Percentiles rank a stretch among this genome's conserved stretches.
These are phyloP conservation scores for Drosophila affinis DNA, from an alignment of 2,888 invertebrate species.

Conservation along the genomic window DNA sequence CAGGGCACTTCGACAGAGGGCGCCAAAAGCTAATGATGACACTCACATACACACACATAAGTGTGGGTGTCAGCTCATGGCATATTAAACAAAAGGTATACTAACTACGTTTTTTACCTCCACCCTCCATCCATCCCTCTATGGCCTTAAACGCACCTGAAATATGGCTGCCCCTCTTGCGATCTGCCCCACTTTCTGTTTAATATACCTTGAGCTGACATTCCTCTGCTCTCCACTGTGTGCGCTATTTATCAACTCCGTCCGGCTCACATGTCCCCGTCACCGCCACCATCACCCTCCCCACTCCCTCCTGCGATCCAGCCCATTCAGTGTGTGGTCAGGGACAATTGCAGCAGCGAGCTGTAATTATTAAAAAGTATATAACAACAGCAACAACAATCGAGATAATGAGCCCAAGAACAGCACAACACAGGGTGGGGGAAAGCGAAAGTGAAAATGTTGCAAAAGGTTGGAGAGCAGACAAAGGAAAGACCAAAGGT, in stretches of 20 bases:
- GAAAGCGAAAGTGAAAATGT: slow-evolving; percentile 62
- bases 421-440: slow-evolving; percentile 4
- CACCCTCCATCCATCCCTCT: neutral
- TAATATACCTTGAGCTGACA: slow-evolving; percentile 28
- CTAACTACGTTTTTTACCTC: neutral
- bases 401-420: slow-evolving; percentile 70
- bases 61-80: neutral
- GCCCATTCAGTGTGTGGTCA: slow-evolving; percentile 61
- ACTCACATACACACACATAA: slow-evolving; percentile 18
- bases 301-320: neutral
- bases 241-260: slow-evolving; percentile 67
- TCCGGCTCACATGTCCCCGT: slow-evolving; percentile 2
- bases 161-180: neutral
- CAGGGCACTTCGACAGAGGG: slow-evolving; percentile 1
- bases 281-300: neutral
- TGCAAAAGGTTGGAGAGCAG: slow-evolving; percentile 59
- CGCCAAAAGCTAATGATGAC: slow-evolving; percentile 60
- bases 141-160: neutral
- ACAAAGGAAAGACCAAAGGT: slow-evolving; percentile 53
- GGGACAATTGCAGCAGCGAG: slow-evolving; percentile 70
- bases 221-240: slow-evolving; percentile 32
- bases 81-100: neutral
- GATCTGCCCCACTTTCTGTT: slow-evolving; percentile 27
- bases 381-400: slow-evolving; percentile 58
- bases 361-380: slow-evolving; percentile 73